A percentile compares a stretch with the other conserved stretches of the same genome.
Evolutionary conservation across 92 coral and sea anemone species (phyloP).

Genomic region (Nematostella vectensis): DNA sequence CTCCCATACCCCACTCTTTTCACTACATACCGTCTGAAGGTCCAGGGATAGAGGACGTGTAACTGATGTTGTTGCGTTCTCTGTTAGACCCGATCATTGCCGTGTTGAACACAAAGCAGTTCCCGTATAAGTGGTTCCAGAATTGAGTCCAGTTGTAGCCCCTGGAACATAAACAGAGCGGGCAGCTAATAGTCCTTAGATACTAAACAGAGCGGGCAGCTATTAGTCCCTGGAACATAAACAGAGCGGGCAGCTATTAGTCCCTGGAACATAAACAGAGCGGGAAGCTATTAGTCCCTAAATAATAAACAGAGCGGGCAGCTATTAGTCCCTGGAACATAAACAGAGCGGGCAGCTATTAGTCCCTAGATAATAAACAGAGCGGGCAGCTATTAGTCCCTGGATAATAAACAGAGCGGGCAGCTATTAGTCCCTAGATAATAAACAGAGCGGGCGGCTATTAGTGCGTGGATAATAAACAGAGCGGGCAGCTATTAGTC

Average conservation of each 20-base stretch:
- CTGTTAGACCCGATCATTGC: background rate
- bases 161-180: background rate
- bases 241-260: background rate
- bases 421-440: no score
- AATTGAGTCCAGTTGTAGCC: constrained; percentile 8
- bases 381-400: no score
- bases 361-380: no score
- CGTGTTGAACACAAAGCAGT: constrained; percentile 28
- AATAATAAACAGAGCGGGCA: no score
- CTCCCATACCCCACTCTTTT: no score
- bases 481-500: no score
- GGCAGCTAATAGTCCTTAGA: background rate
- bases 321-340: no score
- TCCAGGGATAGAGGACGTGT: constrained; percentile 10
- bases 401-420: no score
- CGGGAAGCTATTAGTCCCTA: background rate
- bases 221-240: background rate
- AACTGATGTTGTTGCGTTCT: background rate
- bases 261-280: background rate
- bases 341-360: no score
- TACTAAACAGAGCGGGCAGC: background rate
- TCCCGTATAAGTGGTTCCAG: constrained; percentile 26
- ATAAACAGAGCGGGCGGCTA: no score
- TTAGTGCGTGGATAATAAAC: no score
- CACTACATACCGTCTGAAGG: constrained; percentile 15